A percentile compares a stretch with the other conserved stretches of the same genome.
Conservation (phyloP, 2,888 invertebrate species). For the Netelia virgata region DNA sequence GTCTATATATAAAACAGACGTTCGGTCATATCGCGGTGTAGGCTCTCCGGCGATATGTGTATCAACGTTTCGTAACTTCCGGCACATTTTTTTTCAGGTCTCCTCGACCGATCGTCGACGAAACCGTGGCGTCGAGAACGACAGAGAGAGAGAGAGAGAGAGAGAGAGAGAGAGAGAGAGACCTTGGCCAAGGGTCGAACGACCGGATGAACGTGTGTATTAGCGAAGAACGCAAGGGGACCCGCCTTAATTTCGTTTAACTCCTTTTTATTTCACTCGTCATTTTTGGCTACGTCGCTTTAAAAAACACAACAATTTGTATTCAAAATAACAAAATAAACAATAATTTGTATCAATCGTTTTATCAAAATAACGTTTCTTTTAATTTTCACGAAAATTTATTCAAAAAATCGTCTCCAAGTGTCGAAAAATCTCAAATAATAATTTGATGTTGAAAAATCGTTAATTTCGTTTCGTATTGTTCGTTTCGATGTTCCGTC, state of each 20-base stretch:
- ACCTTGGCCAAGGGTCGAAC: conserved; percentile 47
- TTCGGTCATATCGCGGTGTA: neutral
- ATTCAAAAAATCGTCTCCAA: too few species aligned
- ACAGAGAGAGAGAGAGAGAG: too few species aligned
- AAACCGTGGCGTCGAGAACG: conserved; percentile 30
- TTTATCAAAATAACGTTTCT: neutral
- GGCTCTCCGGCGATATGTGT: conserved; percentile 3
- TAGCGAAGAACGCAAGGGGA: conserved; percentile 11
- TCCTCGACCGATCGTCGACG: conserved; percentile 36
- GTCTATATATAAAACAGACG: neutral
- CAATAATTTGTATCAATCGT: too few species aligned
- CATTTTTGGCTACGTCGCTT: neutral
- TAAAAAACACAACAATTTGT: neutral
- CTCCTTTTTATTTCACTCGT: neutral
- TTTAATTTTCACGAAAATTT: too few species aligned
- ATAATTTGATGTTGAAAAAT: too few species aligned
- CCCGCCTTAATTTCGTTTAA: conserved; percentile 41
- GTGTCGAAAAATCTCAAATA: too few species aligned
- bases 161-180: too few species aligned
- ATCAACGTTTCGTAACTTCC: conserved; percentile 60
- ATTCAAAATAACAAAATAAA: too few species aligned
- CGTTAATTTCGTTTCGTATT: too few species aligned
- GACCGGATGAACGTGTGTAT: conserved; percentile 30
- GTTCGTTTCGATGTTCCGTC: neutral
- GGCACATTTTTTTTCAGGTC: conserved; percentile 45